A percentile compares a stretch with the other conserved stretches of the same genome.
These are phyloP conservation scores for Noctilio leporinus DNA, from an alignment of 2,113 vertebrate genomes.

Conservation along the genomic window DNA sequence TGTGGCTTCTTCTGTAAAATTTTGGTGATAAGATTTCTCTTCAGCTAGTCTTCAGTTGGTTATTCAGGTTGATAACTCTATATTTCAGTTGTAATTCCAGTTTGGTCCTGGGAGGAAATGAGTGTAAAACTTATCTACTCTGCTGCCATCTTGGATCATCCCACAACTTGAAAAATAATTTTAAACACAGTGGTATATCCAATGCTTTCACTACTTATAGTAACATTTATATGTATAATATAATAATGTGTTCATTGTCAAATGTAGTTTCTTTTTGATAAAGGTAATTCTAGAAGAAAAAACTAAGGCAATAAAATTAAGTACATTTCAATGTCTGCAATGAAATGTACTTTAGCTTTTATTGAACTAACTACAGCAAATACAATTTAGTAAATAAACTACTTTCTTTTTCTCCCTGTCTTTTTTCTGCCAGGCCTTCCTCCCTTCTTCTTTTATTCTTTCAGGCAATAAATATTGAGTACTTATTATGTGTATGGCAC, in stretches of 20 bases:
- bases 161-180: not conserved
- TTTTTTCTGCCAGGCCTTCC: not conserved
- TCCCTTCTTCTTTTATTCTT: not conserved
- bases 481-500: not conserved
- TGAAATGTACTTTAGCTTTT: not conserved
- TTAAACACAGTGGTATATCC: not conserved
- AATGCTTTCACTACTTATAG: not conserved
- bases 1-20: not conserved
- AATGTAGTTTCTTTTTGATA: not conserved
- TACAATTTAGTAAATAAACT: not conserved
- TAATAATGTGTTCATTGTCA: not conserved
- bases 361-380: not conserved
- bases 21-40: not conserved
- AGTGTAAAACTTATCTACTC: not conserved
- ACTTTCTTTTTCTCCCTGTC: not conserved
- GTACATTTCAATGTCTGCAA: not conserved
- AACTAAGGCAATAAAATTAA: not conserved
- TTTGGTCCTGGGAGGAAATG: not conserved
- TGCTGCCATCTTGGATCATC: not conserved
- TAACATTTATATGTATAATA: not conserved
- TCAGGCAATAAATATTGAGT: not conserved
- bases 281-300: not conserved
- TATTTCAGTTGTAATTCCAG: too few relatives aligned
- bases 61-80: too few relatives aligned
- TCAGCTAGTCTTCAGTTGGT: not conserved